phyloP scores from a whole-genome alignment of 2,797 vertebrate species.

The Lagorchestes hirsutus region DNA sequence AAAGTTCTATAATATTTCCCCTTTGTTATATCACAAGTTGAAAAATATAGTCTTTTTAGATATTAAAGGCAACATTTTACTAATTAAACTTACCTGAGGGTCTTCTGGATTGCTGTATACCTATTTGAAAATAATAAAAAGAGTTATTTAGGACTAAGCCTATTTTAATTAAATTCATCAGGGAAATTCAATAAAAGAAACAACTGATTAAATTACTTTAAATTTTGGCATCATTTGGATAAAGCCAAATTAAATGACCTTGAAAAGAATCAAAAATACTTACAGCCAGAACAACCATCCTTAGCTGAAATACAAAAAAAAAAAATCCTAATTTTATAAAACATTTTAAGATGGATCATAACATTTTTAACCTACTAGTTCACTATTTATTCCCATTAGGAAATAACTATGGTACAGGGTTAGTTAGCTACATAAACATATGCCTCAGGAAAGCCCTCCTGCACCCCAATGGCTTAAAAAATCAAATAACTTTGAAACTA shows the following conservation, averaged over 20 bases:
- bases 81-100: constrained; percentile 89
- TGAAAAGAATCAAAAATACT: constrained; percentile 86
- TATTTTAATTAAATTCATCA: constrained; percentile 48
- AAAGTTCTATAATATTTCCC: background rate
- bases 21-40: background rate
- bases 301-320: constrained; percentile 88
- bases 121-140: constrained; percentile 84
- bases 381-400: constrained; percentile 63
- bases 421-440: constrained; percentile 36
- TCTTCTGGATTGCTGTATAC: constrained; percentile 93
- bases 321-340: constrained; percentile 70
- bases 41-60: constrained; percentile 42
- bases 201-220: constrained; percentile 36
- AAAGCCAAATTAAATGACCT: constrained; percentile 43
- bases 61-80: constrained; percentile 54
- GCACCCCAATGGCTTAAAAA: constrained; percentile 2
- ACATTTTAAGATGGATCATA: constrained; percentile 55
- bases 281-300: constrained; percentile 92
- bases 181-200: constrained; percentile 47
- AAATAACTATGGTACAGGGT: constrained; percentile 43
- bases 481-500: background rate
- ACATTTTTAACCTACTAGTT: constrained; percentile 58
- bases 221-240: constrained; percentile 62
- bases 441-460: constrained; percentile 5
- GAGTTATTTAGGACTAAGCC: constrained; percentile 46